Percentiles rank a stretch among this genome's conserved stretches.
Evolutionary conservation across 2,888 invertebrate species (phyloP).

Genomic region (Orthosia gracilis): DNA sequence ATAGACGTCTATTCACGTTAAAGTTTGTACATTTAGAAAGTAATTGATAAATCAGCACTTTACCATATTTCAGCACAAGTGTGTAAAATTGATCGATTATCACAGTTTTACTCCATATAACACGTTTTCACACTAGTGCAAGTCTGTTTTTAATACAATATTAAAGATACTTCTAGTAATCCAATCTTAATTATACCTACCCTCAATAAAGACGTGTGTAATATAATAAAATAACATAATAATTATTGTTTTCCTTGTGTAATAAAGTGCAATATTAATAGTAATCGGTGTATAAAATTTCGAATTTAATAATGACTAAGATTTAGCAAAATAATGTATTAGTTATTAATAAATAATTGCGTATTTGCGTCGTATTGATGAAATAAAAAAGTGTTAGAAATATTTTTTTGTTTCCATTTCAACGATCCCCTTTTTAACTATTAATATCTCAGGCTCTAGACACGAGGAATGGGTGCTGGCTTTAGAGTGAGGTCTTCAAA

Average conservation of each 20-base stretch:
- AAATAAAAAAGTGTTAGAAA: slow-evolving; percentile 68
- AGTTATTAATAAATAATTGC: slow-evolving; percentile 62
- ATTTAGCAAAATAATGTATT: slow-evolving; percentile 59
- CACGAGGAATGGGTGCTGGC: too few relatives aligned
- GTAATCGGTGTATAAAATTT: slow-evolving; percentile 82
- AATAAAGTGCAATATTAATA: slow-evolving; percentile 84
- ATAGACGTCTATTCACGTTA: slow-evolving; percentile 12
- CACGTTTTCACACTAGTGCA: background rate
- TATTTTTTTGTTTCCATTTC: slow-evolving; percentile 34
- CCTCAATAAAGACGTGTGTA: background rate
- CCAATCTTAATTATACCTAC: slow-evolving; percentile 6
- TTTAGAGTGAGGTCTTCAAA: background rate
- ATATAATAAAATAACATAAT: slow-evolving; percentile 13
- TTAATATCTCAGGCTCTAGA: too few relatives aligned
- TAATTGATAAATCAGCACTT: slow-evolving; percentile 29
- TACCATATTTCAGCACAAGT: slow-evolving; percentile 34
- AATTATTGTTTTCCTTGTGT: slow-evolving; percentile 44
- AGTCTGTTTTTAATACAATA: slow-evolving; percentile 20
- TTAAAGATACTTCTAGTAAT: slow-evolving; percentile 1
- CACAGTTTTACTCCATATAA: background rate
- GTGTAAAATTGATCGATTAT: slow-evolving; percentile 6
- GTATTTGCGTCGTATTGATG: slow-evolving; percentile 63
- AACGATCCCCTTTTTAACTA: background rate
- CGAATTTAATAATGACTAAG: slow-evolving; percentile 86
- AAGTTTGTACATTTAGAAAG: slow-evolving; percentile 43